phyloP scores from a whole-genome alignment of 2,888 invertebrate genomes.

The Acanthoscelides obtectus region DNA sequence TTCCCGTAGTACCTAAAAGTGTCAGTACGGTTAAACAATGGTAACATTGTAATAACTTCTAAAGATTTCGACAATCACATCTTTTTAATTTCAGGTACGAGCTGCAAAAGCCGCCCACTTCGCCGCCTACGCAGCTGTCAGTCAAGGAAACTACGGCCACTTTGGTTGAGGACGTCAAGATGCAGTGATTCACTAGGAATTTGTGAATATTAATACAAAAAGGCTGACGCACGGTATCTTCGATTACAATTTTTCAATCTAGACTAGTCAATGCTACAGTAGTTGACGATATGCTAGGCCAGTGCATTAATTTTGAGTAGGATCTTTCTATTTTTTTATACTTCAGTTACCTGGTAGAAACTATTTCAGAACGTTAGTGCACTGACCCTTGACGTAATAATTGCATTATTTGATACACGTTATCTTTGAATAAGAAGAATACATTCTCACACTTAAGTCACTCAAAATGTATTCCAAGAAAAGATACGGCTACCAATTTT shows the following conservation, averaged over 20 bases:
- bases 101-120: conserved; percentile 40
- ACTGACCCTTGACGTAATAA: not conserved
- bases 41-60: too few relatives aligned
- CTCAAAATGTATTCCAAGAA: too few relatives aligned
- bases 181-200: not conserved
- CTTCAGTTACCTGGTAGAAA: not conserved
- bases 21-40: too few relatives aligned
- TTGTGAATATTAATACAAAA: not conserved
- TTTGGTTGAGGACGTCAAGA: conserved; percentile 1
- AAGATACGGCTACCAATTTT: too few relatives aligned
- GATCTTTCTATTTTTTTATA: not conserved
- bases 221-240: not conserved
- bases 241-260: not conserved
- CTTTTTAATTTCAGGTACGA: conserved; percentile 37
- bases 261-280: not conserved
- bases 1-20: too few relatives aligned
- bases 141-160: conserved; percentile 32
- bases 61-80: too few relatives aligned
- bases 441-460: too few relatives aligned
- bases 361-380: not conserved
- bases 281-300: not conserved
- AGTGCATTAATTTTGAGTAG: not conserved
- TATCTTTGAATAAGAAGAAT: too few relatives aligned
- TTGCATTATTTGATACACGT: too few relatives aligned
- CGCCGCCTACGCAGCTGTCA: conserved; percentile 43